A percentile compares a stretch with the other conserved stretches of the same genome.
Evolutionary conservation across 1,140 invertebrate genomes (phyloP).

Genomic region (Drosophila fuyamai): DNA sequence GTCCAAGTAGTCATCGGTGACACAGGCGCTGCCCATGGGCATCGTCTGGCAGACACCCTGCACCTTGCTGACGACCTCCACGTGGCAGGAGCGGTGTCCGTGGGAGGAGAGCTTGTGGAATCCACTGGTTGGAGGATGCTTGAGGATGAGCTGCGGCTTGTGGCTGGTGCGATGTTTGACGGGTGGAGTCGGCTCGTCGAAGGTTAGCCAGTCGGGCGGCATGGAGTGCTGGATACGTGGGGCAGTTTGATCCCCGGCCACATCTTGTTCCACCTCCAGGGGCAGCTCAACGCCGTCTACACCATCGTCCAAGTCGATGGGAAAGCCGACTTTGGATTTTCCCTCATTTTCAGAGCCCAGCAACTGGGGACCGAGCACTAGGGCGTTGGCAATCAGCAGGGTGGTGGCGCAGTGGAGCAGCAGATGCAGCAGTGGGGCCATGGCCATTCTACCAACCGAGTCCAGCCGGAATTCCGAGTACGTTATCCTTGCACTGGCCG

Average conservation of each 20-base stretch:
- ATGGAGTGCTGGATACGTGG: conserved; percentile 39
- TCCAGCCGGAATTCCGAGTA: conserved; percentile 24
- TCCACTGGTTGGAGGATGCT: conserved; percentile 45
- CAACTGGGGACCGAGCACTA: conserved; percentile 56
- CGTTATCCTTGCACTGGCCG: conserved; percentile 9
- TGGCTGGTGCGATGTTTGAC: conserved; percentile 34
- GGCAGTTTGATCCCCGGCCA: conserved; percentile 16
- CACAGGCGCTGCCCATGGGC: conserved; percentile 66
- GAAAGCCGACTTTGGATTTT: conserved; percentile 56
- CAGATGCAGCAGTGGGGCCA: conserved; percentile 63
- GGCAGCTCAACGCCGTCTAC: conserved; percentile 65
- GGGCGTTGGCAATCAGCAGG: conserved; percentile 61
- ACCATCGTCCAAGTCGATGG: conserved; percentile 62
- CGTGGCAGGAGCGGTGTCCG: conserved; percentile 59
- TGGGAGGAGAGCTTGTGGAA: conserved; percentile 65
- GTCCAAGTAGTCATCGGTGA: conserved; percentile 79
- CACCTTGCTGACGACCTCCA: conserved; percentile 74
- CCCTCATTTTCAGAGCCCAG: conserved; percentile 41
- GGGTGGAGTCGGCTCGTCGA: conserved; percentile 47
- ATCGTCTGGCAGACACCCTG: conserved; percentile 71
- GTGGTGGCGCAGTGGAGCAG: conserved; percentile 68
- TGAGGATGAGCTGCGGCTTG: conserved; percentile 52
- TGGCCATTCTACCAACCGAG: conserved; percentile 57
- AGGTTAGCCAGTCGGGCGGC: conserved; percentile 67
- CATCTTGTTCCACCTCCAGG: conserved; percentile 58